Base-by-base conservation (phyloP, 2,888 invertebrate genomes). In the Ferdinandea cuprea region DNA sequence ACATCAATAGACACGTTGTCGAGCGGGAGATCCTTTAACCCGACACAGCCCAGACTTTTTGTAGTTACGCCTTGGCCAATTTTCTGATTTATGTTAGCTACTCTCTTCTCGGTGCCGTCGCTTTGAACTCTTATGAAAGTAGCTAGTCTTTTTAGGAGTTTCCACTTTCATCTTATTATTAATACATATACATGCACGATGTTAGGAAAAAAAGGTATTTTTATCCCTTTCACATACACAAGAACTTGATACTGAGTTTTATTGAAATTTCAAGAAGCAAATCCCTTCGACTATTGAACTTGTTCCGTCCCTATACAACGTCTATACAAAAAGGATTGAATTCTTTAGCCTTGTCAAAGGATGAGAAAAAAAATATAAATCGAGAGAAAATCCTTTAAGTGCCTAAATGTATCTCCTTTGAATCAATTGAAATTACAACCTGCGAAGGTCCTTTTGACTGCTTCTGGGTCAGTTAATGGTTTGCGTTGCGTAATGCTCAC, bases 121-220 rank as follows among this genome's bases (percentile, higher is more conserved):
- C 78, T 78, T 83, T 83, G 83, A 83, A 78, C 63, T n/a, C n/a
- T 76, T 71, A 44, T 63, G 32, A 63, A 80, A 71, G 76, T 66
- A 59, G 65, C 30, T 28, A 69, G 44, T 61, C 77, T 71, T 72
- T 77, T 77, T 52, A 76, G 59, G 66, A 66, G 35, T 76, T 80
- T 71, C 63, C 59, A 71, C 77, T 77, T 77, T 81, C 77, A 81
- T 81, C 77, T 71, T 71, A 77, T 81, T 77, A 77, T 77, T 77
- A 77, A 81, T 71, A 71, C 72, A 58, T 44, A 48, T 17, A 50
- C 40, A 68, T 8, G 56, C 17, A 54, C 59, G n/a, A n/a, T n/a
- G n/a, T n/a, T n/a, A 58, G 6, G 44, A 35, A 44, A 42, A 77
- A 73, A 61, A 66, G 48, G 66, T 59, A 65, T 58, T 73, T 73